A percentile compares a stretch with the other conserved stretches of the same genome.
phyloP scores from a whole-genome alignment of 1,140 invertebrate species.

The Manduca sexta region DNA sequence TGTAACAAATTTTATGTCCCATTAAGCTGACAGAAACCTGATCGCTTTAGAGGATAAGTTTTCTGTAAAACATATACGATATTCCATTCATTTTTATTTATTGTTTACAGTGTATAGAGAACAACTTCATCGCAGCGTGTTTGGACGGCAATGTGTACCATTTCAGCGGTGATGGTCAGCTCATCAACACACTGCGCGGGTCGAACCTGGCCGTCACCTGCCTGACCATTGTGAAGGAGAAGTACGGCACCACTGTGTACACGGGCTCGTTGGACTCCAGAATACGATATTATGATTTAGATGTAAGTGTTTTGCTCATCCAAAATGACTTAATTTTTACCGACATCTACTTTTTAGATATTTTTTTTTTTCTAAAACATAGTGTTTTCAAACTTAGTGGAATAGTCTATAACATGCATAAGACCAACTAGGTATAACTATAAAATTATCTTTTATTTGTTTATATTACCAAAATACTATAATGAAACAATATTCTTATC shows the following conservation, averaged over 20 bases:
- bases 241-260: conserved; percentile 71
- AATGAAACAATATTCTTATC: no score
- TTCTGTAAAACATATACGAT: no score
- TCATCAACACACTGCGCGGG: conserved; percentile 62
- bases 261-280: conserved; percentile 76
- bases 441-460: no score
- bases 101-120: conserved; percentile 58
- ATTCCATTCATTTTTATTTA: not conserved
- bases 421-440: no score
- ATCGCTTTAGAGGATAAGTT: no score
- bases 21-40: no score
- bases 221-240: conserved; percentile 66
- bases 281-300: conserved; percentile 75
- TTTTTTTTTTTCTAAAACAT: no score
- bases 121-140: conserved; percentile 70
- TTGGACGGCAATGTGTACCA: conserved; percentile 75
- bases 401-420: no score
- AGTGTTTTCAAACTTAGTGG: no score
- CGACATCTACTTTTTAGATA: not conserved
- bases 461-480: no score
- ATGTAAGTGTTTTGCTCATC: conserved; percentile 46
- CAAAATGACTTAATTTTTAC: no score
- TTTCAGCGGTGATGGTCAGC: conserved; percentile 64
- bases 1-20: no score
- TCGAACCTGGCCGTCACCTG: conserved; percentile 75